Evolutionary conservation across 2,113 vertebrate genomes (phyloP).

Genomic region (Tor tambroides): DNA sequence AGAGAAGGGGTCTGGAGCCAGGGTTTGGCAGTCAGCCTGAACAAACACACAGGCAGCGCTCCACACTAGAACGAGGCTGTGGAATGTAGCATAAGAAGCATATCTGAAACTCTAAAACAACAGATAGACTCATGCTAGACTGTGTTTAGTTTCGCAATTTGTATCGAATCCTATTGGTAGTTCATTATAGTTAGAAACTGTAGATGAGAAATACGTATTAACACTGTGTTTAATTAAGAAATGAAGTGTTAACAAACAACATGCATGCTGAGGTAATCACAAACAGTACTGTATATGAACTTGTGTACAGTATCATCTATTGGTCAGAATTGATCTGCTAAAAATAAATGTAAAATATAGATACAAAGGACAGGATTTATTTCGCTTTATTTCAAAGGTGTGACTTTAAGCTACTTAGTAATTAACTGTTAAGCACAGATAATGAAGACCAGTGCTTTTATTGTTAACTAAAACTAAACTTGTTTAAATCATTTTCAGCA

Average conservation of each 20-base stretch:
- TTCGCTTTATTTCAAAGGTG: no score
- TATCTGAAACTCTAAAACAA: constrained; percentile 5
- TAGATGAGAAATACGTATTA: not conserved
- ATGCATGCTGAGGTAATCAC: not conserved
- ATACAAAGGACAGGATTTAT: no score
- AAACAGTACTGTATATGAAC: no score
- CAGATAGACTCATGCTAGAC: not conserved
- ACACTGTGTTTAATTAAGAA: not conserved
- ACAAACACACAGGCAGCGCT: constrained; percentile 55
- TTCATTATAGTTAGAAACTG: not conserved
- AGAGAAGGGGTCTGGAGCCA: constrained; percentile 26
- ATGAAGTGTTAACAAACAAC: not conserved
- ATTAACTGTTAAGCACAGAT: not conserved
- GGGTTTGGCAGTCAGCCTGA: constrained; percentile 55
- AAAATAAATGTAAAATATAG: no score
- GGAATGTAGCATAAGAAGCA: constrained; percentile 46
- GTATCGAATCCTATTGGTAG: not conserved
- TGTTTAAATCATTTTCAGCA: no score
- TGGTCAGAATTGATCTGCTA: no score
- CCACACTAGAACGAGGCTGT: constrained; percentile 48
- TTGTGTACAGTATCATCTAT: no score
- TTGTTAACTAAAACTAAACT: not conserved
- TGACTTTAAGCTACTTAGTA: not conserved
- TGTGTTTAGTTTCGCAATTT: not conserved
- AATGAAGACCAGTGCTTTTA: not conserved